Percentiles rank a stretch among this genome's conserved stretches.
These are phyloP conservation scores for Deilephila porcellus DNA, from an alignment of 2,888 invertebrate species.

Conservation along the genomic window DNA sequence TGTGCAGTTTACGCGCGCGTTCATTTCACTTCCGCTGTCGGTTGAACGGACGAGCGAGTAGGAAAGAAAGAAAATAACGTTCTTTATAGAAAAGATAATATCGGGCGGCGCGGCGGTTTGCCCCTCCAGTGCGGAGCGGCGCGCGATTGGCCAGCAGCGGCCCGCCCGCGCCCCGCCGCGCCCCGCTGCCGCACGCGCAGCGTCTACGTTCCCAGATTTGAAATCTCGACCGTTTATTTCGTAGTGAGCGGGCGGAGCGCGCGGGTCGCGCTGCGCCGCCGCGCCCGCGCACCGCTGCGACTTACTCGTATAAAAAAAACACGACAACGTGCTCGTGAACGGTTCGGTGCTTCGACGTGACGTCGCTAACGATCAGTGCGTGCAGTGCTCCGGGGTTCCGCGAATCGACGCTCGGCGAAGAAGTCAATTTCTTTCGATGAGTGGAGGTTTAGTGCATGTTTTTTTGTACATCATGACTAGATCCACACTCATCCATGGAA, in stretches of 20 bases:
- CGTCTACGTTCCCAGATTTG: constrained; percentile 82
- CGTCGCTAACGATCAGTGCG: constrained; percentile 78
- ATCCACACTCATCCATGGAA: constrained; percentile 92
- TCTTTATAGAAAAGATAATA: constrained; percentile 79
- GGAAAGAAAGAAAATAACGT: constrained; percentile 82
- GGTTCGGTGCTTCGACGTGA: constrained; percentile 79
- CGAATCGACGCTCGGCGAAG: constrained; percentile 56
- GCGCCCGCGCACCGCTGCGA: constrained; percentile 54
- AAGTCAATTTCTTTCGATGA: constrained; percentile 87
- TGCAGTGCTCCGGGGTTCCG: constrained; percentile 72
- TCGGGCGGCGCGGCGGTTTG: constrained; percentile 62
- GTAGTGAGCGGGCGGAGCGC: constrained; percentile 72
- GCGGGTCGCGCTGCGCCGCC: constrained; percentile 60
- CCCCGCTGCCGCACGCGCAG: constrained; percentile 74
- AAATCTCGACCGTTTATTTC: constrained; percentile 86
- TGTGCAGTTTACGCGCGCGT: constrained; percentile 78
- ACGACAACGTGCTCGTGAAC: constrained; percentile 78
- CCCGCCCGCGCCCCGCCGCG: constrained; percentile 51
- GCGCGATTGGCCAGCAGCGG: constrained; percentile 72
- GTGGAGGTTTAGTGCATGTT: constrained; percentile 91
- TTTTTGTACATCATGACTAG: constrained; percentile 88
- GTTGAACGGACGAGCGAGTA: constrained; percentile 78
- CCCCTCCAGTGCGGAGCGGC: constrained; percentile 72
- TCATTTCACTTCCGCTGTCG: constrained; percentile 81
- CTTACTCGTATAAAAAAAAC: constrained; percentile 65